Evolutionary conservation across 2,888 invertebrate genomes (phyloP), one percentile per base, ranked within the genome.

Genomic region (Dendrolimus pini): DNA sequence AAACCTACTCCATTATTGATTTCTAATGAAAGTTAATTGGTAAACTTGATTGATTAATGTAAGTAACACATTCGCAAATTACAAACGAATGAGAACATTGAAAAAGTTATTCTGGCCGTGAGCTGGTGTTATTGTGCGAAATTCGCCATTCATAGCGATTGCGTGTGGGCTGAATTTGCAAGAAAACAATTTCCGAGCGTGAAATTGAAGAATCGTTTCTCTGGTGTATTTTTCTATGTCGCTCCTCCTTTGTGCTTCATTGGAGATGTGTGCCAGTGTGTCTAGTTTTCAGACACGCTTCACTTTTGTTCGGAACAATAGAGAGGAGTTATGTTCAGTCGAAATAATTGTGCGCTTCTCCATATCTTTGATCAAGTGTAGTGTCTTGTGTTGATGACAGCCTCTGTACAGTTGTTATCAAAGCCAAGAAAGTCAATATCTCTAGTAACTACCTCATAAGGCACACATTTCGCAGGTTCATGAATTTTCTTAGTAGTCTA

Each of bases 171-270:
- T 61, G 58, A 61, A 61, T 65, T 58, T 56, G 58, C 62, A 64
- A 63, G 66, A 69, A 64, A 62, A 58, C 58, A 59, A 64, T 66
- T 67, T 63, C 63, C 61, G 64, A 70, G 70, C 76, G 71, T 78
- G 75, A 77, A 78, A 77, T 80, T 73, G 68, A 71, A 72, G 70
- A 72, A 71, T 72, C 67, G 62, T 67, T 65, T 65, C 64, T 66
- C 69, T 72, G 63, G 62, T 69, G 64, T 63, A 64, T 72, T 77
- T 68, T 70, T 62, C 64, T 64, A 63, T 69, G 67, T 65, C 68
- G 69, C 68, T 68, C 63, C 66, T 71, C 68, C 70, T 75, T 74
- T 76, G 71, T 74, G 72, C 73, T 72, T 71, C 67, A 77, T 72
- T 69, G 69, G 66, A 58, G 69, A 76, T 74, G 69, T 77, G 67